Evolutionary conservation across 2,797 vertebrate genomes (phyloP).

Genomic region (Carduelis carduelis): DNA sequence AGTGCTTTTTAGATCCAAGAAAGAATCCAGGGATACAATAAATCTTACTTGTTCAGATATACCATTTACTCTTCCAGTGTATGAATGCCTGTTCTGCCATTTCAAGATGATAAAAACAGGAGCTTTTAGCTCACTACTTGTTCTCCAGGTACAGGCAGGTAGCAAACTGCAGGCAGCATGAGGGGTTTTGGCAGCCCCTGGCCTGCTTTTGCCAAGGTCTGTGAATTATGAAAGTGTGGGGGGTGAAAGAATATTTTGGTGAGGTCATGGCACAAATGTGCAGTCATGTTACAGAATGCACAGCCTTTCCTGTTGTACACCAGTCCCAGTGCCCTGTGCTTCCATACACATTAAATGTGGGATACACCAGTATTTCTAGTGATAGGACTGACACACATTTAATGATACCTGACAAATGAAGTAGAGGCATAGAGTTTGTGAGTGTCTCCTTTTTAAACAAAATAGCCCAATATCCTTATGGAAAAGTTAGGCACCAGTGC

Average conservation of each 20-base stretch:
- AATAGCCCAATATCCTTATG: neutral
- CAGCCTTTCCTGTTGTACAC: neutral
- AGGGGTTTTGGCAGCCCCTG: neutral
- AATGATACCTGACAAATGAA: neutral
- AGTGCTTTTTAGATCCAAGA: neutral
- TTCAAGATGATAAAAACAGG: neutral
- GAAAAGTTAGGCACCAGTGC: neutral
- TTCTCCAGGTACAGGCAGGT: neutral
- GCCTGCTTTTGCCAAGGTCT: neutral
- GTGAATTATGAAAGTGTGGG: neutral
- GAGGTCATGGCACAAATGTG: fast-evolving
- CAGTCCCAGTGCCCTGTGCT: neutral
- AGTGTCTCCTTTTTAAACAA: neutral
- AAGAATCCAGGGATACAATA: neutral
- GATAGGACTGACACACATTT: neutral
- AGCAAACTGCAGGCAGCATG: neutral
- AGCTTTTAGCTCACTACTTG: neutral
- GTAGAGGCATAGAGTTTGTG: neutral
- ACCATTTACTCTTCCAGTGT: neutral
- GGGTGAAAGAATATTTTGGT: neutral
- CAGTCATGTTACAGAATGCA: neutral
- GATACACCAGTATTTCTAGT: neutral
- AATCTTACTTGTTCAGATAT: neutral
- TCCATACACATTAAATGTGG: fast-evolving
- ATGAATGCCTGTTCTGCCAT: neutral